A percentile compares a stretch with the other conserved stretches of the same genome.
These are phyloP conservation scores for Dendrolimus punctatus DNA, from an alignment of 1,140 invertebrate species.

Conservation along the genomic window DNA sequence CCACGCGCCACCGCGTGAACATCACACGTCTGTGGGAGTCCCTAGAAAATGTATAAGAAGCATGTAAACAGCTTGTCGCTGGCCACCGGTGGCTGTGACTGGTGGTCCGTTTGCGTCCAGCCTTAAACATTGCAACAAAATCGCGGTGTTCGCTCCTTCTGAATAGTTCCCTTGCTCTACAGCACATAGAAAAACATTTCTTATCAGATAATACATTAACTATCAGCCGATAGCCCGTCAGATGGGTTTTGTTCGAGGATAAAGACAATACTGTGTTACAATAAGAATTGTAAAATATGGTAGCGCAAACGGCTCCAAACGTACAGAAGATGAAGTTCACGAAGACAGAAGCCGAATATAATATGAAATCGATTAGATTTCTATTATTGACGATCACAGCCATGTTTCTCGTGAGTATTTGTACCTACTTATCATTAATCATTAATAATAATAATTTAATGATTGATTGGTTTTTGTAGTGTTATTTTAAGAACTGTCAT, in stretches of 20 bases:
- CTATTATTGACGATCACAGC: slow-evolving; percentile 55
- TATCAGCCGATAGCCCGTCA: slow-evolving; percentile 8
- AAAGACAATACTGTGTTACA: slow-evolving; percentile 1
- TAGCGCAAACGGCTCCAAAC: slow-evolving; percentile 10
- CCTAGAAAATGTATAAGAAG: too few relatives aligned
- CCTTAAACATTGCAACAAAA: too few relatives aligned
- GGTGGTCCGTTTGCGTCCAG: too few relatives aligned
- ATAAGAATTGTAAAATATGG: slow-evolving; percentile 19
- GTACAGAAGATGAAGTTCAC: slow-evolving; percentile 39
- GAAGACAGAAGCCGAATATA: slow-evolving; percentile 58
- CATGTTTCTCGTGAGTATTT: slow-evolving; percentile 62
- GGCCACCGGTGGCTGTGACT: too few relatives aligned
- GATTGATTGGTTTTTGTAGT: too few relatives aligned
- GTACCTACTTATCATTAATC: background rate
- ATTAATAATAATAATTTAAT: too few relatives aligned
- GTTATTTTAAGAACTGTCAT: too few relatives aligned
- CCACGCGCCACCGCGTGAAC: too few relatives aligned
- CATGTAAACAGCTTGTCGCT: too few relatives aligned
- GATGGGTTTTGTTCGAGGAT: slow-evolving; percentile 6
- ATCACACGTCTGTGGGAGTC: too few relatives aligned
- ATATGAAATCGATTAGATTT: slow-evolving; percentile 64
- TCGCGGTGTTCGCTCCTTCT: too few relatives aligned
- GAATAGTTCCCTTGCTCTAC: slow-evolving; percentile 4
- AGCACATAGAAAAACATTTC: slow-evolving; percentile 10
- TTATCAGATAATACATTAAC: slow-evolving; percentile 12